Evolutionary conservation across 2,113 vertebrate genomes (phyloP).

Genomic region (Lagenorhynchus albirostris): DNA sequence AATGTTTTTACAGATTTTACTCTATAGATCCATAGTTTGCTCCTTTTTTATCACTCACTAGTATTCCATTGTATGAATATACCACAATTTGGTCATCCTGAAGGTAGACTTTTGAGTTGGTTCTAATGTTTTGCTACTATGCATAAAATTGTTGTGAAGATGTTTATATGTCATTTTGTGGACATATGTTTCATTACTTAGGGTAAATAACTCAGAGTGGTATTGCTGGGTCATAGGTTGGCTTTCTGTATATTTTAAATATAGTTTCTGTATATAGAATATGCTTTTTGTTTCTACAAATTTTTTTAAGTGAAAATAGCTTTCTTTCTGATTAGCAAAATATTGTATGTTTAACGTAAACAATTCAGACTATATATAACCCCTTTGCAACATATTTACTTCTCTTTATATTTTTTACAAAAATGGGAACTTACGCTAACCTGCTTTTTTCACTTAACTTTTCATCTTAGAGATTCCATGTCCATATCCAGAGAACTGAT

Average conservation of each 20-base stretch:
- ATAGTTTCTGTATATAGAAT: not conserved
- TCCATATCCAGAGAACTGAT: not conserved
- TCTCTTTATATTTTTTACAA: constrained; percentile 8
- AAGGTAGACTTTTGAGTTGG: not conserved
- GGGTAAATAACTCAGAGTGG: not conserved
- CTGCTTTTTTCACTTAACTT: not conserved
- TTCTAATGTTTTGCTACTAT: not conserved
- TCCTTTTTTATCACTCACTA: not conserved
- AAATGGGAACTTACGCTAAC: not conserved
- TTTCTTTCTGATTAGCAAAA: constrained; percentile 47
- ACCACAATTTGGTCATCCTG: not conserved
- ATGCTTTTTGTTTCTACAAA: not conserved
- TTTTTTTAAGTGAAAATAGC: constrained; percentile 16
- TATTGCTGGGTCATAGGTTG: not conserved
- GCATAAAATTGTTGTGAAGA: not conserved
- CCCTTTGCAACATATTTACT: not conserved
- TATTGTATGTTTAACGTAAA: not conserved
- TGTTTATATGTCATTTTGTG: not conserved
- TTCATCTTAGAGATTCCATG: not conserved
- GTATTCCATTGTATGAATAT: not conserved
- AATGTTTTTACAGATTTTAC: not conserved
- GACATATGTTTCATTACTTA: not conserved
- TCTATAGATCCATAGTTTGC: not conserved
- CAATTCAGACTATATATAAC: not conserved
- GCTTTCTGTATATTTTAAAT: not conserved